Evolutionary conservation across 2,888 invertebrate genomes (phyloP).

Genomic region (Pseudococcus viburni): DNA sequence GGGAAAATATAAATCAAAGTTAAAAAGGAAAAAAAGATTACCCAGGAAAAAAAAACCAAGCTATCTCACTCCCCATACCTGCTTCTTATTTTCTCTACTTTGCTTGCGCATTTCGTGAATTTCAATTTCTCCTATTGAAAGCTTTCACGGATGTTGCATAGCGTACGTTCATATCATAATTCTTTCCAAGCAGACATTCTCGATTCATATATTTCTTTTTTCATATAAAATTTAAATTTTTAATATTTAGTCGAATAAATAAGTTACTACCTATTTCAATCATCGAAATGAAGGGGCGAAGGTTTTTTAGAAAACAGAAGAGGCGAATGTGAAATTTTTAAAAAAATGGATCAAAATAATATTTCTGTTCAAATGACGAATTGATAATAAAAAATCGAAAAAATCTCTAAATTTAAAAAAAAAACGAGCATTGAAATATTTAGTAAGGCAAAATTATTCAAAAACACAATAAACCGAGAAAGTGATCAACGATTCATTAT

Average conservation of each 20-base stretch:
- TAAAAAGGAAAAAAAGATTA: slow-evolving; percentile 65
- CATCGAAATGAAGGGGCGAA: no score
- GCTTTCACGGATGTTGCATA: slow-evolving; percentile 65
- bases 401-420: no score
- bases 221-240: background rate
- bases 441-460: no score
- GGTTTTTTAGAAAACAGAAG: no score
- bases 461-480: no score
- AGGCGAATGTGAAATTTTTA: no score
- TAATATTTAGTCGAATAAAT: background rate
- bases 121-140: slow-evolving; percentile 65
- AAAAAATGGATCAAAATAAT: no score
- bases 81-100: slow-evolving; percentile 60
- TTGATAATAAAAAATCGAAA: no score
- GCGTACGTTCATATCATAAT: slow-evolving; percentile 54
- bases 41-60: slow-evolving; percentile 46
- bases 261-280: no score
- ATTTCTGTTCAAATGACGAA: no score
- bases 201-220: slow-evolving; percentile 23
- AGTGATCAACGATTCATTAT: background rate
- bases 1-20: slow-evolving; percentile 67
- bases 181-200: slow-evolving; percentile 48
- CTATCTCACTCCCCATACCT: slow-evolving; percentile 64
- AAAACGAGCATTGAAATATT: no score
- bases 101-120: slow-evolving; percentile 66